Conservation (phyloP, 2,888 invertebrate genomes). For the Drosophila ezoana region DNA sequence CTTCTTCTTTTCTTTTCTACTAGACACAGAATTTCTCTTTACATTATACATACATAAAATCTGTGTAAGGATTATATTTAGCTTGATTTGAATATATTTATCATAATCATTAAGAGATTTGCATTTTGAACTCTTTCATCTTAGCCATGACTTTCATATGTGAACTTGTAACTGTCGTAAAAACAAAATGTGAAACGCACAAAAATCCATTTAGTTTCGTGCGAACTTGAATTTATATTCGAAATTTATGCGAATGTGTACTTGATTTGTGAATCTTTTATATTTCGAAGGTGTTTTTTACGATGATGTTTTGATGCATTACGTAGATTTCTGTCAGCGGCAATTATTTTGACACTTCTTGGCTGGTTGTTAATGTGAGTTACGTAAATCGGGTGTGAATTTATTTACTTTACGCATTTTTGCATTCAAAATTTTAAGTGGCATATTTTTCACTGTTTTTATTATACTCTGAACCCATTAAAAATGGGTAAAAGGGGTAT, state of each 20-base stretch:
- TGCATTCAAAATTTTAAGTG: constrained; percentile 59
- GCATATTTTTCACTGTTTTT: constrained; percentile 22
- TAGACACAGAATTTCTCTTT: neutral
- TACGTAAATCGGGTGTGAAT: constrained; percentile 74
- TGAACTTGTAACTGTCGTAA: constrained; percentile 37
- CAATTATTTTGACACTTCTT: constrained; percentile 76
- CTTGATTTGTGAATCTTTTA: constrained; percentile 32
- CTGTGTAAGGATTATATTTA: neutral
- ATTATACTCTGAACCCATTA: too few species aligned
- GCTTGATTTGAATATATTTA: neutral
- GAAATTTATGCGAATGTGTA: constrained; percentile 9
- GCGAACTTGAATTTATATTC: constrained; percentile 58
- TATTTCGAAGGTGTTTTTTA: constrained; percentile 35
- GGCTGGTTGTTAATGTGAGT: constrained; percentile 38
- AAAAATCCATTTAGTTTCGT: constrained; percentile 39
- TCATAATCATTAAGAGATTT: constrained; percentile 4
- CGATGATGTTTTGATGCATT: constrained; percentile 59
- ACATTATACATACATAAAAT: neutral
- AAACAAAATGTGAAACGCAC: constrained; percentile 19
- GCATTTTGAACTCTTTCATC: constrained; percentile 18
- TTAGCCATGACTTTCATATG: constrained; percentile 28
- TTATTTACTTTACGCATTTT: constrained; percentile 68
- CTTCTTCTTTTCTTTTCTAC: too few species aligned
- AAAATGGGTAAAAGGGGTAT: too few species aligned
- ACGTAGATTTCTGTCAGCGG: constrained; percentile 52